These are phyloP conservation scores for Microdon myrmicae DNA, from an alignment of 2,888 invertebrate genomes.

Conservation along the genomic window DNA sequence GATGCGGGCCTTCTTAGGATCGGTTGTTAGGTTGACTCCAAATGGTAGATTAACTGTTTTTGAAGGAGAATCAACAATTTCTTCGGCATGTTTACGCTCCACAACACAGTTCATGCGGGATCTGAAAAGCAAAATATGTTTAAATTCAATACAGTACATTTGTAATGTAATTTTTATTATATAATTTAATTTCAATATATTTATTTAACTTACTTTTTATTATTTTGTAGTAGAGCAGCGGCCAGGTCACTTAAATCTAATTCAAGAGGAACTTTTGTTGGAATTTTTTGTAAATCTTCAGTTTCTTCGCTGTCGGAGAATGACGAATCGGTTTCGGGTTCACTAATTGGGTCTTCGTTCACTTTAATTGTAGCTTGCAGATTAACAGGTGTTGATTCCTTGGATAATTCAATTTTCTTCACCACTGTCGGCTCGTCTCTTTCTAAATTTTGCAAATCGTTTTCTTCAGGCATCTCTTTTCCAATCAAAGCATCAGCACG, in stretches of 20 bases:
- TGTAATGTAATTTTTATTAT: background rate
- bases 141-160: background rate
- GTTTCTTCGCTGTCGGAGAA: conserved; percentile 72
- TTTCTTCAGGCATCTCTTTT: conserved; percentile 63
- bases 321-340: conserved; percentile 67
- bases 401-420: conserved; percentile 55
- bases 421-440: conserved; percentile 57
- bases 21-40: conserved; percentile 76
- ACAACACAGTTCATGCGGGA: conserved; percentile 92
- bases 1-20: conserved; percentile 76
- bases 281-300: conserved; percentile 70
- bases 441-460: conserved; percentile 61
- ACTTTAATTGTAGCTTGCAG: conserved; percentile 35
- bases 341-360: conserved; percentile 38
- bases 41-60: conserved; percentile 74
- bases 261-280: conserved; percentile 81
- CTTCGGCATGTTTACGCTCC: conserved; percentile 85
- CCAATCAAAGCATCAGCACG: conserved; percentile 66
- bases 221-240: conserved; percentile 77
- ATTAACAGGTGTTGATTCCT: conserved; percentile 53
- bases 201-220: conserved; percentile 70
- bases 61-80: conserved; percentile 80
- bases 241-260: conserved; percentile 86
- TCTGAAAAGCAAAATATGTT: conserved; percentile 61
- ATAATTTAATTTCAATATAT: background rate